Base-by-base conservation (phyloP, 1,140 invertebrate genomes). In the Lasioglossum albipes region DNA sequence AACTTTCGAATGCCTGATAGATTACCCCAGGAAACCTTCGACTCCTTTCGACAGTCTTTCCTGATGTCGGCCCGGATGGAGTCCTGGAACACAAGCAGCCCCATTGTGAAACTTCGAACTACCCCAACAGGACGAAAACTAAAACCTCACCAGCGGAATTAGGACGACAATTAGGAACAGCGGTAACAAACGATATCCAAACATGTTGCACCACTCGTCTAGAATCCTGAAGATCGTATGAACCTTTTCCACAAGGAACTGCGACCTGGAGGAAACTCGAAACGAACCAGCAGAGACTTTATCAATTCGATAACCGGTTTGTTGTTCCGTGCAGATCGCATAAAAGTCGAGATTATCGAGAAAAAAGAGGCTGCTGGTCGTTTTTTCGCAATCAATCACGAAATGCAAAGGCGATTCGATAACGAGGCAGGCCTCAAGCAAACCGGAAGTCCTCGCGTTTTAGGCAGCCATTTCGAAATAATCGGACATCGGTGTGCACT, bases 11-110 rank as follows among this genome's bases (percentile, higher is more conserved):
- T 67, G n/a, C 62, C 2, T n/a, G 18, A 71, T 27, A 20, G 31
- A 52, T 27, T 81, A 90, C 90, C 80, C 83, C 85, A 90, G 42
- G 89, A 84, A 72, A 90, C 85, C 41, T 76, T 75, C 0, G 82
- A 75, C 76, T 89, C 74, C 16, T 31, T 84, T 0, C 90, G 83
- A 64, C 90, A 91, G 4, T 90, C 82, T 80, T 82, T 86, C 66
- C 83, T 86, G 73, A 89, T 82, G 64, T 91, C 87, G 0, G 87
- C 85, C 18, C 36, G 52, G 0, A n/a, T 42, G 45, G 7, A 27
- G 18, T 70, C 31, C 81, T 85, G 12, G 16, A 72, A 36, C 36
- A 57, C 0, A 78, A 75, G 16, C n/a, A 59, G 4, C 61, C 57
- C 13, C 16, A 20, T 18, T 36, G 73, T 22, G n/a, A 52, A 27